Percentiles rank a stretch among this genome's conserved stretches.
These are phyloP conservation scores for Dolomedes plantarius DNA, from an alignment of 2,888 invertebrate genomes.

Conservation along the genomic window DNA sequence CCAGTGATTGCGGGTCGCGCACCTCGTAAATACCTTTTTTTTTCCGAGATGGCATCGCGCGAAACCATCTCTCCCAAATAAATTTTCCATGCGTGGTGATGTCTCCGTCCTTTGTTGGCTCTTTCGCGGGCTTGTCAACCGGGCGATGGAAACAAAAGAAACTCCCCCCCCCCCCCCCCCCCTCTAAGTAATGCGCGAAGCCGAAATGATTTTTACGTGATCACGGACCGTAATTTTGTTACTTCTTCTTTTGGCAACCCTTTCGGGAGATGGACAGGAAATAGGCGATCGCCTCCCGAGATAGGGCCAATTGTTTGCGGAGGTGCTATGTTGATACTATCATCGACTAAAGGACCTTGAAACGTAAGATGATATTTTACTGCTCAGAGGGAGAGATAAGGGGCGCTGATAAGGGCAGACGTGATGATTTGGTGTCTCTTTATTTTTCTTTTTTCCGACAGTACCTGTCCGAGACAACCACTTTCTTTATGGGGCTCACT, in stretches of 20 bases:
- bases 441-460: too few species aligned
- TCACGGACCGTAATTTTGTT: too few species aligned
- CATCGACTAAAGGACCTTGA: slow-evolving; percentile 67
- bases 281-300: slow-evolving; percentile 45
- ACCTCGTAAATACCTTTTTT: not conserved
- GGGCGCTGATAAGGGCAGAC: slow-evolving; percentile 22
- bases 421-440: slow-evolving; percentile 50
- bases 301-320: slow-evolving; percentile 49
- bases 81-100: not conserved
- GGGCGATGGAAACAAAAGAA: too few species aligned
- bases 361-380: slow-evolving; percentile 64
- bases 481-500: too few species aligned
- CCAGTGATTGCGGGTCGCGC: not conserved
- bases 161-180: too few species aligned
- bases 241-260: slow-evolving; percentile 49
- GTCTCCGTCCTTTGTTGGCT: not conserved
- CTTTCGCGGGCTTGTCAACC: too few species aligned
- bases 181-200: too few species aligned
- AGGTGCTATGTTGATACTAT: slow-evolving; percentile 69
- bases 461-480: too few species aligned
- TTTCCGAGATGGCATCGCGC: too few species aligned
- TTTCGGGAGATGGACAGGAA: slow-evolving; percentile 46
- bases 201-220: too few species aligned
- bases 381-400: slow-evolving; percentile 24
- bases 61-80: not conserved